Evolutionary conservation across 2,797 vertebrate species (phyloP).

Genomic region (Lycodopsis pacificus): DNA sequence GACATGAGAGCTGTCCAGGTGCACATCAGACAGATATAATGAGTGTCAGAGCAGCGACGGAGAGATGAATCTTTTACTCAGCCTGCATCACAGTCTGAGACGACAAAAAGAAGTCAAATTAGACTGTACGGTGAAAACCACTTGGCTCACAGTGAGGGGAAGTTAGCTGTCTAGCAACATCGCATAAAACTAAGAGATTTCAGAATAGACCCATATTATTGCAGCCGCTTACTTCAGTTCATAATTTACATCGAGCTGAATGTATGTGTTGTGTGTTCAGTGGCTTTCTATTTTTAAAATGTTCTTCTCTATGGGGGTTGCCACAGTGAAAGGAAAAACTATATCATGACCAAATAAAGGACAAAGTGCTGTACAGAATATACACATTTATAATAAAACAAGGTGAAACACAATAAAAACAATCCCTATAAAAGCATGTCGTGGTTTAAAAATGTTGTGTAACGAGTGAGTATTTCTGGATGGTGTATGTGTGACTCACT

Average conservation of each 20-base stretch:
- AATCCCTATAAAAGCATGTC: background rate
- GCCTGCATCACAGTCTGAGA: background rate
- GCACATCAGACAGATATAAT: constrained; percentile 1
- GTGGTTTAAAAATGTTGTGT: background rate
- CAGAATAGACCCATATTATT: background rate
- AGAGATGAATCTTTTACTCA: constrained; percentile 3
- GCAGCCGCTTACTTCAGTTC: too few relatives aligned
- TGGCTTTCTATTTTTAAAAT: background rate
- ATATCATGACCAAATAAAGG: background rate
- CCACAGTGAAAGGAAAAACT: background rate
- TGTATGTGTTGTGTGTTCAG: background rate
- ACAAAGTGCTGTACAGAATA: background rate
- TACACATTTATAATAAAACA: background rate
- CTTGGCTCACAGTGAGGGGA: background rate
- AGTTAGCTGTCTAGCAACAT: background rate
- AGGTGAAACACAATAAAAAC: background rate
- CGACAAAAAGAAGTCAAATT: background rate
- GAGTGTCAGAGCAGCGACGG: constrained; percentile 6
- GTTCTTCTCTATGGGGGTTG: background rate
- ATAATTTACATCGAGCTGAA: background rate
- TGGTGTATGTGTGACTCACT: background rate
- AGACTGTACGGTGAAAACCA: background rate
- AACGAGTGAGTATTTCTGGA: background rate
- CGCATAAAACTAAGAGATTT: background rate
- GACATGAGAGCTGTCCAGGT: constrained; percentile 3